Evolutionary conservation across 2,888 invertebrate species (phyloP).

Genomic region (Melanotus villosus): DNA sequence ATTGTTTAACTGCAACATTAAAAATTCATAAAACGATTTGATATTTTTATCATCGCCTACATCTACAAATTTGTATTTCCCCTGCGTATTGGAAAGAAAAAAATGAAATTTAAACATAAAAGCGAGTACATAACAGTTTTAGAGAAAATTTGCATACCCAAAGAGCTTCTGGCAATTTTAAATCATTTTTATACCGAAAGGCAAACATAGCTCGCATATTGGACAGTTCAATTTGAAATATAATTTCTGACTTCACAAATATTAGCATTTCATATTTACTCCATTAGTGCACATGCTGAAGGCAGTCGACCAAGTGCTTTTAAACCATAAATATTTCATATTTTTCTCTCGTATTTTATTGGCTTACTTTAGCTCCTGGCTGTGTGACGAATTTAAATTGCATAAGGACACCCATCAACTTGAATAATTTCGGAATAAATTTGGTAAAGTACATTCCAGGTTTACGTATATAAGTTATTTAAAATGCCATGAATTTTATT

Average conservation of each 20-base stretch:
- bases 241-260: slow-evolving; percentile 66
- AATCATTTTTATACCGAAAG: slow-evolving; percentile 59
- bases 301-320: slow-evolving; percentile 59
- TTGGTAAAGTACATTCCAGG: slow-evolving; percentile 53
- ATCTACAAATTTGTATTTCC: slow-evolving; percentile 19
- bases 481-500: slow-evolving; percentile 42
- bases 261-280: slow-evolving; percentile 68
- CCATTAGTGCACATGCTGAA: slow-evolving; percentile 65
- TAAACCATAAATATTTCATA: slow-evolving; percentile 62
- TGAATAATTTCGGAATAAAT: slow-evolving; percentile 64
- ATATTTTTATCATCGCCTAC: not conserved
- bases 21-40: not conserved
- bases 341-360: slow-evolving; percentile 60
- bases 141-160: slow-evolving; percentile 55
- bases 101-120: slow-evolving; percentile 56
- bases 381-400: slow-evolving; percentile 66
- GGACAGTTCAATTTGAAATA: slow-evolving; percentile 67
- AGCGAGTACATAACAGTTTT: slow-evolving; percentile 55
- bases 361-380: slow-evolving; percentile 60
- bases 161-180: slow-evolving; percentile 55
- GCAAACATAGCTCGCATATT: slow-evolving; percentile 57
- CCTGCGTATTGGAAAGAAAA: slow-evolving; percentile 27
- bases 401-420: slow-evolving; percentile 63
- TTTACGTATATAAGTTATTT: slow-evolving; percentile 45
- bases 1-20: too few relatives aligned